Conservation (phyloP, 2,113 vertebrate species). For the Lophochroa leadbeateri region DNA sequence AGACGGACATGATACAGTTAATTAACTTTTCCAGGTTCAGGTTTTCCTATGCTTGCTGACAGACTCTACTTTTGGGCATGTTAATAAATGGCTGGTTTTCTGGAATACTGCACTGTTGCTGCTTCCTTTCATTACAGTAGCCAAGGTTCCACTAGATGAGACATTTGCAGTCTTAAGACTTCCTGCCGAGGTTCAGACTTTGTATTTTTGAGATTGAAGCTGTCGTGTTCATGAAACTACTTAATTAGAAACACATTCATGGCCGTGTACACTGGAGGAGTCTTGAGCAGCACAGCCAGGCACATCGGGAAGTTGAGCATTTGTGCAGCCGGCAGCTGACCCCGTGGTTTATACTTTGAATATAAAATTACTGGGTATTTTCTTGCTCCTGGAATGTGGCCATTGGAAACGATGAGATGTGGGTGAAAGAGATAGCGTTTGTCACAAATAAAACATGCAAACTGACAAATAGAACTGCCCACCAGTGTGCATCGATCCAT, state of each 20-base stretch:
- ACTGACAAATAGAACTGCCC: background rate
- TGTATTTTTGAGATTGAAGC: slow-evolving; percentile 72
- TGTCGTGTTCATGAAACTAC: slow-evolving; percentile 65
- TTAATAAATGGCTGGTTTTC: slow-evolving; percentile 63
- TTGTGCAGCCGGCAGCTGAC: slow-evolving; percentile 65
- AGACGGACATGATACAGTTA: slow-evolving; percentile 34
- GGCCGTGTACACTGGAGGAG: slow-evolving; percentile 45
- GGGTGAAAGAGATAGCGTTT: background rate
- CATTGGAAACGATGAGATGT: slow-evolving; percentile 29
- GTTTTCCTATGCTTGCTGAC: slow-evolving; percentile 43
- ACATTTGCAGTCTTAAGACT: slow-evolving; percentile 76
- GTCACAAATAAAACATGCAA: background rate
- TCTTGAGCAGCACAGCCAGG: slow-evolving; percentile 51
- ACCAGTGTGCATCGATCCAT: background rate
- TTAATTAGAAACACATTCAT: slow-evolving; percentile 83
- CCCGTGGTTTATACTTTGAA: slow-evolving; percentile 31
- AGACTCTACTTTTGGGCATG: slow-evolving; percentile 33
- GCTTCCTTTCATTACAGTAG: slow-evolving; percentile 76
- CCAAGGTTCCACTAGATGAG: slow-evolving; percentile 71
- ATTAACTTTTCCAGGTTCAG: slow-evolving; percentile 32
- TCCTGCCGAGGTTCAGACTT: slow-evolving; percentile 77
- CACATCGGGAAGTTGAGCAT: slow-evolving; percentile 61
- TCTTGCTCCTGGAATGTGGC: slow-evolving; percentile 3
- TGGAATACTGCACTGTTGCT: slow-evolving; percentile 67
- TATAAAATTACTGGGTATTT: background rate